Evolutionary conservation across 2,113 vertebrate species (phyloP), one percentile per base, ranked within the genome.

Genomic region (Haemorhous mexicanus): DNA sequence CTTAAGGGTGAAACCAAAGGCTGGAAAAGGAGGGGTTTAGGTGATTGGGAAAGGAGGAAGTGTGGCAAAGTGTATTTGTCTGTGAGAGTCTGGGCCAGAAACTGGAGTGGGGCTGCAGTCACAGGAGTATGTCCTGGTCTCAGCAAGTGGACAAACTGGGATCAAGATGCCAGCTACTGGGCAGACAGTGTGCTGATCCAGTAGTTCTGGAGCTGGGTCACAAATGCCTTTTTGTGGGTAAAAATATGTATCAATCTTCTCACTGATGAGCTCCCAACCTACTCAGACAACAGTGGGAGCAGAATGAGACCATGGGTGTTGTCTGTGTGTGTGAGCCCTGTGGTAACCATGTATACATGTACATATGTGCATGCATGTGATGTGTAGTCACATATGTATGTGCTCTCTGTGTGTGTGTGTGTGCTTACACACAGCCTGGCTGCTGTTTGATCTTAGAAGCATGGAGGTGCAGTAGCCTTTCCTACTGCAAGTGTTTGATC

Each of bases 341-440:
- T 58, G 72, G 10, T 12, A 7, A 9, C 43, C 16, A 6, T 5
- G 5, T 30, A 3, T 3, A 2, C 30, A 1, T 14, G 35, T 4
- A 6, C 16, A 15, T 16, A 5, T 3, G 5, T 19, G 16, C 12
- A 12, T 11, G 3, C 3, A 16, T 17, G 19, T n/a, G 43, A 58
- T 13, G 26, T 30, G 16, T 9, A 4, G 20, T 15, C 26, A 6
- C 13, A 6, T 2, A 5, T 32, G 3, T 24, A 9, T 59, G 2
- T 50, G 64, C 46, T 46, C 0, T 33, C 18, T 58, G 0, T 35
- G 20, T 16, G 21, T 58, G 0, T 35, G 20, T 16, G 15, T 43
- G 22, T 52, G 30, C 28, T 75, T 70, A 13, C 47, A 35, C 35
- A 50, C 43, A 91, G 59, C 63, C 35, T 59, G 27, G 24, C n/a